phyloP scores from a whole-genome alignment of 2,113 vertebrate genomes.

The Centropus bengalensis region DNA sequence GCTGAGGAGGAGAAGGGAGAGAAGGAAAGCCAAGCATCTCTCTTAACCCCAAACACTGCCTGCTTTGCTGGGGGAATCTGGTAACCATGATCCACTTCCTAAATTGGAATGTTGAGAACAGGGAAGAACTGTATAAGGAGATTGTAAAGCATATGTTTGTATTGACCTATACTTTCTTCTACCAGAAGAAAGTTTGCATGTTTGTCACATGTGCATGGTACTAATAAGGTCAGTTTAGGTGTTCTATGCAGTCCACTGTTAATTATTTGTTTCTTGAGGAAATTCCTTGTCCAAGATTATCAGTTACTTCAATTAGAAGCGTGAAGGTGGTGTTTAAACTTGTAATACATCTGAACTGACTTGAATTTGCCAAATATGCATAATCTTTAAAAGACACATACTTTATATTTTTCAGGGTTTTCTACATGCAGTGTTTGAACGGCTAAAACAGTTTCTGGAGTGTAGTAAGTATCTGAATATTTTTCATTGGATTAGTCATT shows the following conservation, averaged over 20 bases:
- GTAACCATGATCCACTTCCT: rapidly evolving
- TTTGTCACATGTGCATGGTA: neutral
- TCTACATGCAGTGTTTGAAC: constrained; percentile 91
- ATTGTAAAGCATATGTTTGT: neutral
- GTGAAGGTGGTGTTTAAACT: neutral
- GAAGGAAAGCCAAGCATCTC: neutral
- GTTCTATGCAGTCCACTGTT: neutral
- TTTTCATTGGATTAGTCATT: neutral
- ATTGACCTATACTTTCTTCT: neutral
- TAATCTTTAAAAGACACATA: neutral
- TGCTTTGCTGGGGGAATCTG: neutral
- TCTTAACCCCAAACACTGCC: neutral
- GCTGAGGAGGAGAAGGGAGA: rapidly evolving
- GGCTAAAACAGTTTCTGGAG: constrained; percentile 92
- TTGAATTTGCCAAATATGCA: neutral
- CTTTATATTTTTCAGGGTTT: constrained; percentile 82
- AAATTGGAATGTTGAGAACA: neutral
- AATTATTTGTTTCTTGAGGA: neutral
- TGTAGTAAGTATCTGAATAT: constrained; percentile 87
- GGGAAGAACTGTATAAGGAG: neutral
- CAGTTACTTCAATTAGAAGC: neutral
- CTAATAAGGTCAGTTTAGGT: neutral
- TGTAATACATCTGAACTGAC: neutral
- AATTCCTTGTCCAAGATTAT: neutral
- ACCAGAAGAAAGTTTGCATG: neutral